Conservation (phyloP, 2,797 vertebrate species). For the Merluccius polli region DNA sequence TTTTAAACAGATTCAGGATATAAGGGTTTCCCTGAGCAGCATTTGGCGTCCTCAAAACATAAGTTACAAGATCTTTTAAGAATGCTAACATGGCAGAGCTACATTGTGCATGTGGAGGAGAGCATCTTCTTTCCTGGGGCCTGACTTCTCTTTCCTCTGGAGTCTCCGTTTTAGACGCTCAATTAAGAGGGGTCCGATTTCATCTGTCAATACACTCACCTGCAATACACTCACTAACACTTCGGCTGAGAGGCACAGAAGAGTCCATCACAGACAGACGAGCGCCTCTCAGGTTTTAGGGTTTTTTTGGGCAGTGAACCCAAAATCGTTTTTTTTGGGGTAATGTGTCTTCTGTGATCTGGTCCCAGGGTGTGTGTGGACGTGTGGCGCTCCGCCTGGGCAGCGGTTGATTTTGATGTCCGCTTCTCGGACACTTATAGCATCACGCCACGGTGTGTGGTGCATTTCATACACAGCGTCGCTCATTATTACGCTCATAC, state of each 20-base stretch:
- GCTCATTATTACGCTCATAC: no score
- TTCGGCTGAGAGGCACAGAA: background rate
- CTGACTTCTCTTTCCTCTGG: slow-evolving; percentile 52
- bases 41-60: background rate
- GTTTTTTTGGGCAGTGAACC: no score
- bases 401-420: no score
- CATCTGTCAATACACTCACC: background rate
- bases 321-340: no score
- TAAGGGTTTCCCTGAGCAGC: background rate
- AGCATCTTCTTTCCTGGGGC: slow-evolving; percentile 35
- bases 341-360: no score
- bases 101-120: slow-evolving; percentile 4
- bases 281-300: background rate
- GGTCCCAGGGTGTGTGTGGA: no score
- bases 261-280: background rate
- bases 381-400: no score
- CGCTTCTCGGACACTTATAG: no score
- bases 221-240: background rate
- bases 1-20: background rate
- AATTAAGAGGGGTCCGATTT: slow-evolving; percentile 42
- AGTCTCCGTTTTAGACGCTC: slow-evolving; percentile 40
- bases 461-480: no score
- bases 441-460: no score
- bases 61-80: background rate
- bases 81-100: slow-evolving; percentile 7